Percentiles rank a stretch among this genome's conserved stretches.
phyloP scores from a whole-genome alignment of 1,140 invertebrate genomes.

The Microplitis demolitor region DNA sequence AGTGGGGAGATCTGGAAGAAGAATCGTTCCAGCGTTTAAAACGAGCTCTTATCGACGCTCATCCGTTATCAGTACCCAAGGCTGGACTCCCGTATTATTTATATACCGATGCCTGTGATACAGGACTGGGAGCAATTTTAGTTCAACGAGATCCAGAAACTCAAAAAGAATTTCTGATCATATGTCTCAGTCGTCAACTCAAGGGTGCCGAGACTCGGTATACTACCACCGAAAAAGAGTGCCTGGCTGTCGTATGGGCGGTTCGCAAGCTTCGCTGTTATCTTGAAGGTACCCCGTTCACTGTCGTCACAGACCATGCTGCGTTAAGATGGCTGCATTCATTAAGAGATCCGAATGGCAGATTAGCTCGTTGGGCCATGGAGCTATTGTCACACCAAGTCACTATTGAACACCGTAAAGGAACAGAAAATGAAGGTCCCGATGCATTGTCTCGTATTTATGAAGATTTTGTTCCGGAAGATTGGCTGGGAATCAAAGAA shows the following conservation, averaged over 20 bases:
- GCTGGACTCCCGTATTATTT: too few relatives aligned
- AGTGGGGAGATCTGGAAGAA: too few relatives aligned
- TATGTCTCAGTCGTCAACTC: background rate
- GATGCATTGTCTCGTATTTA: constrained; percentile 36
- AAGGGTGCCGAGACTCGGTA: constrained; percentile 33
- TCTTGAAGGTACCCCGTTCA: constrained; percentile 49
- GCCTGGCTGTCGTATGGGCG: background rate
- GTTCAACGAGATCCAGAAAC: background rate
- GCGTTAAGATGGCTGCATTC: constrained; percentile 49
- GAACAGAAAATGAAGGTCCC: constrained; percentile 36
- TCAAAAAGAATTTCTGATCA: background rate
- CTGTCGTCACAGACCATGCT: constrained; percentile 52
- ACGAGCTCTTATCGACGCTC: too few relatives aligned
- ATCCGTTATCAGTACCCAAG: too few relatives aligned
- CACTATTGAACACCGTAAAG: constrained; percentile 35
- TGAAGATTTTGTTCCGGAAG: too few relatives aligned
- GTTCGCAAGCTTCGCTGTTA: constrained; percentile 42
- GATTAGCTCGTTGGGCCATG: constrained; percentile 22
- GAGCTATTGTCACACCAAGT: constrained; percentile 28
- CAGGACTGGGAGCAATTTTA: too few relatives aligned
- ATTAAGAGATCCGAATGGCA: constrained; percentile 39
- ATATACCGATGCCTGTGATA: too few relatives aligned
- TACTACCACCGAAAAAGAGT: constrained; percentile 51
- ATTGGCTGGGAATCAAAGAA: too few relatives aligned
- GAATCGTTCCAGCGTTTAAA: too few relatives aligned